phyloP scores from a whole-genome alignment of 2,113 vertebrate genomes.

The Chloroceryle aenea region DNA sequence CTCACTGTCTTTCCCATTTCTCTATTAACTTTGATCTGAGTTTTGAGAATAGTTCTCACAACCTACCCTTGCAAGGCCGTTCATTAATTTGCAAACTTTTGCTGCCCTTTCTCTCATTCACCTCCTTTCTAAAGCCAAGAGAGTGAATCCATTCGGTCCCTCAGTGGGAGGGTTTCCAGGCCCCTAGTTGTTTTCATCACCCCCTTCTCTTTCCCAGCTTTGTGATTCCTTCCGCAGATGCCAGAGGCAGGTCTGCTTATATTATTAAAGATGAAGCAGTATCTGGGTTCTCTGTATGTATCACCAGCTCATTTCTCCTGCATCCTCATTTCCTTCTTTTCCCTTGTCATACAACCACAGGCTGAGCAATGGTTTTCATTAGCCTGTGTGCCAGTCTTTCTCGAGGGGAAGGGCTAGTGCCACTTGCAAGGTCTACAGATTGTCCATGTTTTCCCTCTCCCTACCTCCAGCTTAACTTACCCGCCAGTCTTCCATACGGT shows the following conservation, averaged over 20 bases:
- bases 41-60: conserved; percentile 12
- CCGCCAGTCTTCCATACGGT: background rate
- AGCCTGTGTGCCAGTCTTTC: background rate
- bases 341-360: background rate
- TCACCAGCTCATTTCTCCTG: conserved; percentile 4
- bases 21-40: background rate
- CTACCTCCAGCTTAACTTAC: background rate
- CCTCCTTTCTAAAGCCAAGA: background rate
- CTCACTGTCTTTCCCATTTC: background rate
- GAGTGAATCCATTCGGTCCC: background rate
- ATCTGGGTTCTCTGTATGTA: background rate
- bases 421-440: background rate
- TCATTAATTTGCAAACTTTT: conserved; percentile 7
- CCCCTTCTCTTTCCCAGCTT: conserved; percentile 24
- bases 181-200: conserved; percentile 23
- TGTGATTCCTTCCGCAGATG: conserved; percentile 41
- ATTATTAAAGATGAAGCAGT: conserved; percentile 34
- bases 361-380: conserved; percentile 48
- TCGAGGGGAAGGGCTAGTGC: background rate
- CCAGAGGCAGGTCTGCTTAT: conserved; percentile 1
- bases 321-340: conserved; percentile 18
- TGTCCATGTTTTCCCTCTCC: background rate
- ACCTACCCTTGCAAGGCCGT: background rate
- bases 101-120: background rate
- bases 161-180: conserved; percentile 9